Conservation (phyloP, 2,888 invertebrate species). For the Diploptera punctata region DNA sequence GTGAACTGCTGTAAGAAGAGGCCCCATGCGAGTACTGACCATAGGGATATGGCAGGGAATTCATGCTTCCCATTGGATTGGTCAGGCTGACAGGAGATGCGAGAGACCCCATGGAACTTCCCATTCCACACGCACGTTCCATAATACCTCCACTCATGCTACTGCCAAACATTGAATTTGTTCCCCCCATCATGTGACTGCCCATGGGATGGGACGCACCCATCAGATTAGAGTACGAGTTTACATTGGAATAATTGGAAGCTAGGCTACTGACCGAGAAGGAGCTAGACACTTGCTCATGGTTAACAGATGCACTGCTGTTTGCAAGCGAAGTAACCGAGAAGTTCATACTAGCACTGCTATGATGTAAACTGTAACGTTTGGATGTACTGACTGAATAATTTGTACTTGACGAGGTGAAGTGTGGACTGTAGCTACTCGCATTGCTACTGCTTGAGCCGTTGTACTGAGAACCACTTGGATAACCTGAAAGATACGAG, state of each 20-base stretch:
- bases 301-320: constrained; percentile 46
- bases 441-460: constrained; percentile 46
- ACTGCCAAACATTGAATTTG: constrained; percentile 42
- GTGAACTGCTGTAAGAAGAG: constrained; percentile 49
- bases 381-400: constrained; percentile 46
- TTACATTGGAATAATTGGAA: constrained; percentile 53
- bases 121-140: constrained; percentile 47
- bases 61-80: constrained; percentile 46
- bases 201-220: constrained; percentile 54
- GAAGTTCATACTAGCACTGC: constrained; percentile 50
- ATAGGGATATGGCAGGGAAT: constrained; percentile 51
- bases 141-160: constrained; percentile 42
- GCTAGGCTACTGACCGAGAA: constrained; percentile 58
- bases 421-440: constrained; percentile 47
- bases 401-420: constrained; percentile 45
- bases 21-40: constrained; percentile 51
- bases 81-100: constrained; percentile 44
- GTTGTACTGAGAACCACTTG: constrained; percentile 45
- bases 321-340: constrained; percentile 52
- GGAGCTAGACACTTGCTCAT: constrained; percentile 50
- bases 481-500: constrained; percentile 47
- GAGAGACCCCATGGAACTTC: constrained; percentile 44
- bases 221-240: constrained; percentile 56
- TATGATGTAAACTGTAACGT: constrained; percentile 44
- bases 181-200: constrained; percentile 42